Evolutionary conservation across 1,140 invertebrate species (phyloP).

Genomic region (Theocolax elegans): DNA sequence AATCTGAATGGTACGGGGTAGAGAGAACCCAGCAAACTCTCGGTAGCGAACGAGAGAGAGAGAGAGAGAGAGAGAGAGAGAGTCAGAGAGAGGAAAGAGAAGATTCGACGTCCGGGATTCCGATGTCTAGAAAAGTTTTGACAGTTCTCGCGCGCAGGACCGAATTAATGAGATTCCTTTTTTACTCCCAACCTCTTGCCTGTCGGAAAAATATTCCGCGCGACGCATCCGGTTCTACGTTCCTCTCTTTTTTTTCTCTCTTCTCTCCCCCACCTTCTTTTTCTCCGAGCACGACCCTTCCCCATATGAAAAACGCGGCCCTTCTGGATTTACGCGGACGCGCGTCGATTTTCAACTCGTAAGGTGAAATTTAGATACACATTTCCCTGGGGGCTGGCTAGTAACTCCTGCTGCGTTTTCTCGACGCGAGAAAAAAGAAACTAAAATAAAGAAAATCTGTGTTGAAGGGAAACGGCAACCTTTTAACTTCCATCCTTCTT

Average conservation of each 20-base stretch:
- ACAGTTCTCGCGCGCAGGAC: constrained; percentile 43
- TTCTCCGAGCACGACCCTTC: background rate
- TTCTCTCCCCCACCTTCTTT: background rate
- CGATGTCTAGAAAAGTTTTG: constrained; percentile 57
- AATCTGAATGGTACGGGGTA: constrained; percentile 21
- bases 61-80: constrained; percentile 9
- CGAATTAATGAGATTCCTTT: constrained; percentile 63
- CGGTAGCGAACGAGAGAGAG: background rate
- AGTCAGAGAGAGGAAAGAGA: background rate
- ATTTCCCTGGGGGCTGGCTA: too few species aligned
- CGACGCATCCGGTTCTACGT: constrained; percentile 1
- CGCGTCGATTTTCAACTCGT: too few species aligned
- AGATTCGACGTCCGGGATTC: constrained; percentile 42
- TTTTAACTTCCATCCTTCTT: constrained; percentile 19
- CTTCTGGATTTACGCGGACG: background rate
- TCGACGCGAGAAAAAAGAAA: constrained; percentile 30
- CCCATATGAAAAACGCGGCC: background rate
- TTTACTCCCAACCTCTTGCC: constrained; percentile 39
- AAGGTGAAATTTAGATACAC: too few species aligned
- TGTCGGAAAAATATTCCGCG: constrained; percentile 55
- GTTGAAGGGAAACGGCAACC: background rate
- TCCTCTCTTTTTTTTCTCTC: background rate
- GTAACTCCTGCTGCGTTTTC: constrained; percentile 28
- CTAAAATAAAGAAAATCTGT: background rate
- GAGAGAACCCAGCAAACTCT: background rate